Conservation (phyloP, 2,113 vertebrate species). For the Macquaria australasica region DNA sequence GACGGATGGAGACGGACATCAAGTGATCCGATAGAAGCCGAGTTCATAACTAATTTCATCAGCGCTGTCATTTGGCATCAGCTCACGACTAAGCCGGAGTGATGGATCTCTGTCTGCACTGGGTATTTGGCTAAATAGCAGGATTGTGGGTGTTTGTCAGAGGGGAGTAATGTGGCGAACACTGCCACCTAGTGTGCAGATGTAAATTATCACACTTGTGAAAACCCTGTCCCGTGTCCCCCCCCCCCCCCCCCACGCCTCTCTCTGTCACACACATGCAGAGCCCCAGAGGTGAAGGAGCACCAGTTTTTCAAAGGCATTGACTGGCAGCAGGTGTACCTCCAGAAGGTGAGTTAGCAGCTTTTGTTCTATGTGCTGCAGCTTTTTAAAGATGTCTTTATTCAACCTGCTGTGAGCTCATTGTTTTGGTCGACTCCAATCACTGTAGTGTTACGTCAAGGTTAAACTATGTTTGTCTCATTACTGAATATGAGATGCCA, state of each 20-base stretch:
- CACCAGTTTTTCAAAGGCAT: slow-evolving; percentile 96
- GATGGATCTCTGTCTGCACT: slow-evolving; percentile 36
- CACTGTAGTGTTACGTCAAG: too few species aligned
- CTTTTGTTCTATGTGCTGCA: neutral
- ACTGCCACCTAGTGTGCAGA: slow-evolving; percentile 68
- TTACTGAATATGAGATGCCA: too few species aligned
- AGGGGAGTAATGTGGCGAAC: slow-evolving; percentile 36
- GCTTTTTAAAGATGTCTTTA: neutral
- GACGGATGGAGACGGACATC: neutral
- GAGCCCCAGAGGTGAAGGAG: slow-evolving; percentile 94
- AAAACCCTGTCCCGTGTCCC: too few species aligned
- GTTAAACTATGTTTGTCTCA: too few species aligned
- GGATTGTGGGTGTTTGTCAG: slow-evolving; percentile 2
- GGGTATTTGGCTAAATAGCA: slow-evolving; percentile 4
- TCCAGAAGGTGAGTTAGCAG: slow-evolving; percentile 91
- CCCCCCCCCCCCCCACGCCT: neutral
- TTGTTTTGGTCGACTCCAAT: too few species aligned
- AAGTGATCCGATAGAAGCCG: neutral
- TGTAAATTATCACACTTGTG: neutral
- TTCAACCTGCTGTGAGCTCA: too few species aligned
- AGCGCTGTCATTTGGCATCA: slow-evolving; percentile 20
- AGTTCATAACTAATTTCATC: slow-evolving; percentile 37
- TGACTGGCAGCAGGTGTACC: slow-evolving; percentile 98
- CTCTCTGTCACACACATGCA: slow-evolving; percentile 64
- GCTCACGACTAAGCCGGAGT: neutral